Evolutionary conservation across 1,140 invertebrate species (phyloP).

Genomic region (Leptinotarsa defecta): DNA sequence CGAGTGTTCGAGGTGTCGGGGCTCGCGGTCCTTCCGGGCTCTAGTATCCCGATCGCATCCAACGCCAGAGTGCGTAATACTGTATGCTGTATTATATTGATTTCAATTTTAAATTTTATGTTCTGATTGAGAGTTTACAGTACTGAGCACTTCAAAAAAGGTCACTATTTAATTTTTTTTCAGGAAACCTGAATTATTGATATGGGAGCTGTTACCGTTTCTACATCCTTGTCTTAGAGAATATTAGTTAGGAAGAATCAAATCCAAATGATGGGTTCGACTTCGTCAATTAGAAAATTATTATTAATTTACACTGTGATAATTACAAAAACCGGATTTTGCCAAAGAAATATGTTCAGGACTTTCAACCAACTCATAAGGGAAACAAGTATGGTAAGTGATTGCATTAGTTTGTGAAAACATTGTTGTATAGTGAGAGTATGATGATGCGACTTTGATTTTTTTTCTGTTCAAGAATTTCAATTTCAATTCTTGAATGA

Average conservation of each 20-base stretch:
- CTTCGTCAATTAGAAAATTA: background rate
- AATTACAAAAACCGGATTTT: slow-evolving; percentile 7
- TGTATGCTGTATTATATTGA: too few species aligned
- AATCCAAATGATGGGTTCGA: background rate
- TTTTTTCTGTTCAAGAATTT: too few species aligned
- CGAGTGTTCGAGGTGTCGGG: too few species aligned
- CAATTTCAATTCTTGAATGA: too few species aligned
- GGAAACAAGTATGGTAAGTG: slow-evolving; percentile 21
- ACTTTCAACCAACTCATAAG: slow-evolving; percentile 26
- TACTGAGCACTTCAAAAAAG: too few species aligned
- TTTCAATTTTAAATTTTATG: too few species aligned
- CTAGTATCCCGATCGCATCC: too few species aligned
- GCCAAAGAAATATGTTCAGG: slow-evolving; percentile 13
- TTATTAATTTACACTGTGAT: slow-evolving; percentile 7
- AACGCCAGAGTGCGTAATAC: too few species aligned
- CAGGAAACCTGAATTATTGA: background rate
- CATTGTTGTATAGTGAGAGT: too few species aligned
- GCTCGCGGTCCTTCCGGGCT: too few species aligned
- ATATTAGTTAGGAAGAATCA: slow-evolving; percentile 1
- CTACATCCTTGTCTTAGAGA: background rate
- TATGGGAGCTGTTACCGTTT: background rate
- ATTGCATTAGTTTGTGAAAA: background rate
- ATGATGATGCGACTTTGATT: too few species aligned
- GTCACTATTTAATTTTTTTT: background rate
- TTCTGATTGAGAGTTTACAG: too few species aligned